Conservation (phyloP, 2,888 invertebrate genomes). For the Drosophila prostipennis region DNA sequence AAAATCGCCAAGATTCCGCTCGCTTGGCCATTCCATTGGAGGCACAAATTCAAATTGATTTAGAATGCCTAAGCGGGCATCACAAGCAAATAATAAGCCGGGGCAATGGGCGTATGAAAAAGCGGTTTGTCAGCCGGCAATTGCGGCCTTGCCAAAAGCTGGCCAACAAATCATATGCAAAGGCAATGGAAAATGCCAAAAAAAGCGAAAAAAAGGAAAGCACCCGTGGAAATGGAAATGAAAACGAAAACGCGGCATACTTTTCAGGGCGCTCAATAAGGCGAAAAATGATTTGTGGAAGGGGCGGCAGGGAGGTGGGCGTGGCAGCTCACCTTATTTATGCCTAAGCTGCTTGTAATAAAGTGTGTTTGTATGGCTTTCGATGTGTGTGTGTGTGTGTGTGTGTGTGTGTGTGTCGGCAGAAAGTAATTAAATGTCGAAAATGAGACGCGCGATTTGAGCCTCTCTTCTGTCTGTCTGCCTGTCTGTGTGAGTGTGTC, state of each 20-base stretch:
- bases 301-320: neutral
- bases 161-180: constrained; percentile 43
- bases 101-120: constrained; percentile 40
- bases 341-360: constrained; percentile 65
- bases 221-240: constrained; percentile 8
- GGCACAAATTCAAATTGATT: constrained; percentile 32
- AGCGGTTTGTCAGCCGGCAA: constrained; percentile 33
- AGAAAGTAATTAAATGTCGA: constrained; percentile 78
- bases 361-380: constrained; percentile 48
- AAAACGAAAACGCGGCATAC: constrained; percentile 55
- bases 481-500: constrained; percentile 2
- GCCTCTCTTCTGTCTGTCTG: constrained; percentile 30
- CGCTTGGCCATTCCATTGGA: constrained; percentile 5
- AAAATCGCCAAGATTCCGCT: too few species aligned
- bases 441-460: constrained; percentile 72
- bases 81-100: constrained; percentile 29
- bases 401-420: constrained; percentile 43
- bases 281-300: constrained; percentile 60
- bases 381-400: constrained; percentile 13
- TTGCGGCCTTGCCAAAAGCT: constrained; percentile 30
- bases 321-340: constrained; percentile 17
- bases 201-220: neutral
- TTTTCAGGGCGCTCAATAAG: constrained; percentile 62
- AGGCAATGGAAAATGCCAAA: constrained; percentile 5
- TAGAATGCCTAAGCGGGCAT: constrained; percentile 33